phyloP scores from a whole-genome alignment of 2,797 vertebrate genomes.

The Hypotaenidia philippensis region DNA sequence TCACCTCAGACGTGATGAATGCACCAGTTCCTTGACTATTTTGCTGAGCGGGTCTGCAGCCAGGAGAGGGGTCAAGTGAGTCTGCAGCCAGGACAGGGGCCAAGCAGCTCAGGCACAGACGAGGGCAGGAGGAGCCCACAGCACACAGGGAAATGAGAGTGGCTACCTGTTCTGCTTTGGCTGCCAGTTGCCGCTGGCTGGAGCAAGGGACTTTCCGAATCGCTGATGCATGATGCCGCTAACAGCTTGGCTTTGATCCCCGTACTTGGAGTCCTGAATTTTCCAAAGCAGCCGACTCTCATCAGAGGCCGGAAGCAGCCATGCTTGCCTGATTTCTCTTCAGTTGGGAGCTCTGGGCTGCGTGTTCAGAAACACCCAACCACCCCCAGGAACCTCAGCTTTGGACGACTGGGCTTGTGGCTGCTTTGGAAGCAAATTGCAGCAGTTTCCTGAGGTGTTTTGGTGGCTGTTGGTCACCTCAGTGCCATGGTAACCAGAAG shows the following conservation, averaged over 20 bases:
- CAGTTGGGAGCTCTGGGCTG: fast-evolving
- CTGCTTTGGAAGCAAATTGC: not conserved
- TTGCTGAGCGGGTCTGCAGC: not conserved
- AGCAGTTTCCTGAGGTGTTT: not conserved
- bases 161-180: not conserved
- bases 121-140: not conserved
- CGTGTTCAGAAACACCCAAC: not conserved
- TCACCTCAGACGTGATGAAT: not conserved
- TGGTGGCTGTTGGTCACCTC: not conserved
- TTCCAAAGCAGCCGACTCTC: not conserved
- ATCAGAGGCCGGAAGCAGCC: not conserved
- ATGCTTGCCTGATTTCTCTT: fast-evolving
- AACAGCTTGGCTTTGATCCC: slow-evolving; percentile 26
- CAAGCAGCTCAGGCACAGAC: fast-evolving
- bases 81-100: not conserved
- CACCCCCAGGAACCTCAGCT: not conserved
- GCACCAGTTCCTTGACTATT: not conserved
- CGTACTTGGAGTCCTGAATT: not conserved
- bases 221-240: slow-evolving; percentile 1
- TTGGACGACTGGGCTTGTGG: not conserved
- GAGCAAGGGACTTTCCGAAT: slow-evolving; percentile 4
- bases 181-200: not conserved
- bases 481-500: not conserved
- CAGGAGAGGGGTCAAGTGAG: not conserved
- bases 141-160: fast-evolving